phyloP scores from a whole-genome alignment of 1,140 invertebrate genomes.

The Saxidomus purpurata region DNA sequence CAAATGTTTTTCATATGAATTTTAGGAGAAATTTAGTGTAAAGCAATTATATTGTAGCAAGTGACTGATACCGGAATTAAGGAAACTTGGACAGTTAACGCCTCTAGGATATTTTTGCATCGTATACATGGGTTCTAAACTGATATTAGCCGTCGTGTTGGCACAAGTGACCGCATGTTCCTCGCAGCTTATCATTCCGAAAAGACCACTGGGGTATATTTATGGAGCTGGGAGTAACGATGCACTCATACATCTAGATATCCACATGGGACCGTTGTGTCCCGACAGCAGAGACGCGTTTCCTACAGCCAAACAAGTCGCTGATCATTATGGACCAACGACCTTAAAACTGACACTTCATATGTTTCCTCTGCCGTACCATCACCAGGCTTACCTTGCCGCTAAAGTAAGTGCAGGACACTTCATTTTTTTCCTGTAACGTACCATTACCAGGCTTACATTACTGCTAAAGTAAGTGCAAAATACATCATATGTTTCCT shows the following conservation, averaged over 20 bases:
- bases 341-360: constrained; percentile 66
- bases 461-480: constrained; percentile 46
- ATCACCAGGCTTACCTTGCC: constrained; percentile 70
- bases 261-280: constrained; percentile 74
- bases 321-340: constrained; percentile 68
- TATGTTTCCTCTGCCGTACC: constrained; percentile 78
- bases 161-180: background rate
- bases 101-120: too few relatives aligned
- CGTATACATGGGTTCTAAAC: too few relatives aligned
- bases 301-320: constrained; percentile 69
- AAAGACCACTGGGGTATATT: constrained; percentile 67
- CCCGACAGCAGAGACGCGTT: constrained; percentile 73
- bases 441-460: constrained; percentile 34
- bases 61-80: too few relatives aligned
- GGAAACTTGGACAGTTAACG: too few relatives aligned
- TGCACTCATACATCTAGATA: constrained; percentile 71
- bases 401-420: constrained; percentile 70
- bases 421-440: constrained; percentile 77
- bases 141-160: too few relatives aligned
- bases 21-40: too few relatives aligned
- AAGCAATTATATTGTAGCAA: too few relatives aligned
- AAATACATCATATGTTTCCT: background rate
- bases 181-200: constrained; percentile 38
- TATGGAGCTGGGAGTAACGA: constrained; percentile 55
- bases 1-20: too few relatives aligned